Percentiles rank a stretch among this genome's conserved stretches.
phyloP scores from a whole-genome alignment of 1,140 invertebrate genomes.

The Drosophila auraria region DNA sequence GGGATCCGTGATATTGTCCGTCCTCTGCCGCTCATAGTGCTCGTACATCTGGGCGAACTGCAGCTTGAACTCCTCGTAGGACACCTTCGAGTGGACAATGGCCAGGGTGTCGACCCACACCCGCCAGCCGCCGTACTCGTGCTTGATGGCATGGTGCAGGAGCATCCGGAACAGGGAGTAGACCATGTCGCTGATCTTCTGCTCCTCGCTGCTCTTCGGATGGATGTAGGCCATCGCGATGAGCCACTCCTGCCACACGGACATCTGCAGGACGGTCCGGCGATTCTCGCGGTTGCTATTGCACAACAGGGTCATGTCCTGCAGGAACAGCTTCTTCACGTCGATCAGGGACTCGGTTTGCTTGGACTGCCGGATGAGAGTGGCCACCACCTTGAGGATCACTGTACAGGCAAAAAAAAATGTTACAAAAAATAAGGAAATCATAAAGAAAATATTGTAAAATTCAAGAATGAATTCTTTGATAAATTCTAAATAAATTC shows the following conservation, averaged over 20 bases:
- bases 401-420: too few species aligned
- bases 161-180: conserved; percentile 98
- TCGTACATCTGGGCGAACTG: conserved; percentile 99
- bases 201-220: conserved; percentile 97
- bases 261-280: conserved; percentile 99
- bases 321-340: conserved; percentile 98
- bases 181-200: conserved; percentile 99
- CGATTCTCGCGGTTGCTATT: conserved; percentile 99
- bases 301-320: conserved; percentile 98
- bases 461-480: conserved; percentile 6
- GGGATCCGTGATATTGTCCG: conserved; percentile 97
- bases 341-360: conserved; percentile 95
- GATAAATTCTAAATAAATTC: too few species aligned
- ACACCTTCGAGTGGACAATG: conserved; percentile 99
- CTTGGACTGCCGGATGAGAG: conserved; percentile 97
- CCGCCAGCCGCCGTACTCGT: conserved; percentile 99
- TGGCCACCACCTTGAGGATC: conserved; percentile 99
- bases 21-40: conserved; percentile 96
- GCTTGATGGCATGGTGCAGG: conserved; percentile 99
- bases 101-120: conserved; percentile 99
- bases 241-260: conserved; percentile 99
- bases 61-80: conserved; percentile 98
- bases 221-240: conserved; percentile 99
- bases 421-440: not conserved
- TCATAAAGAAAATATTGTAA: not conserved